Evolutionary conservation across 2,888 invertebrate species (phyloP), one percentile per base, ranked within the genome.

Genomic region (Metellina segmentata): DNA sequence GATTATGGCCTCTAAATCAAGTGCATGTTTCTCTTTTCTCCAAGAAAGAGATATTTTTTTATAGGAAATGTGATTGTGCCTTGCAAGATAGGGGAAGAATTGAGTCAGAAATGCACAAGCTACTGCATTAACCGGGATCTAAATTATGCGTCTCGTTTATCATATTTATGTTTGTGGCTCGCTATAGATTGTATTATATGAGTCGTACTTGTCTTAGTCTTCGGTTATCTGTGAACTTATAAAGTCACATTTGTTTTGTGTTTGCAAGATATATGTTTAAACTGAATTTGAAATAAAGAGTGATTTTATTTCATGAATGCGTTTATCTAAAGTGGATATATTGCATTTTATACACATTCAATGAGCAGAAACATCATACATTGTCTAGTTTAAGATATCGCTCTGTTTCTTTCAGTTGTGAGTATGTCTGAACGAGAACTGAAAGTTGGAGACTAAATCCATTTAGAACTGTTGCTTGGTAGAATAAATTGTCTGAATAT

Each of bases 1-100:
- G 16, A 75, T 85, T 20, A 53, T 48, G 52, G n/a, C 7, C 6
- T 6, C 48, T 74, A 75, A 85, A 72, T 75, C 72, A 85, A 13
- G 7, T n/a, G 11, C n/a, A 34, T 52, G 16, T 16, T 75, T 52
- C 61, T 75, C 61, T 74, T 53, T 74, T 53, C 19, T 20, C 11
- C n/a, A 20, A 11, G 48, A 75, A 48, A 9, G 1, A 0, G 74
- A 7, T 75, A 34, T 61, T 53, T 48, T 71, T 6, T 85, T 85
- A 78, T 13, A 34, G 34, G 34, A 34, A 34, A 34, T 34, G 34
- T 34, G 34, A 34, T 34, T 34, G 34, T 34, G 34, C 4, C 1
- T 34, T 34, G 34, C 34, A 34, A 34, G 34, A 34, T 34, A 2
- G 34, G 34, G 34, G 34, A 34, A 34, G 34, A 34, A 34, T 34